Evolutionary conservation across 1,140 invertebrate species (phyloP), one percentile per base, ranked within the genome.

Genomic region (Sinonovacula constricta): DNA sequence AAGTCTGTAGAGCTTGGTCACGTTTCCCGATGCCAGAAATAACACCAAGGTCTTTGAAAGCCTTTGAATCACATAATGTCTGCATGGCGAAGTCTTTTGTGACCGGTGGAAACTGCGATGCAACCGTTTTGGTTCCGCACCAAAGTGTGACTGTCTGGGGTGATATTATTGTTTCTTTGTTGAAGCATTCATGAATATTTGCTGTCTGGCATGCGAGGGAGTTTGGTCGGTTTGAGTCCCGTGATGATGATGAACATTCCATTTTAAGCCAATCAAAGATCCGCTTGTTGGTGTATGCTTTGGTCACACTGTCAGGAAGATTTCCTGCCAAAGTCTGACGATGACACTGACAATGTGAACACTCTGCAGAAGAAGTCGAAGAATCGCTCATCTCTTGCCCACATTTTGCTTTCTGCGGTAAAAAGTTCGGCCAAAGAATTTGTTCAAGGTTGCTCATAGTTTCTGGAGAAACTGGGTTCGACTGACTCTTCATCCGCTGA

Each of bases 41-140:
- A 31, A 36, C 26, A 36, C 33, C 59, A 22, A 14, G 15, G 33
- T 67, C 62, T 34, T 76, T 76, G 31, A 36, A 15, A 28, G 1
- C 45, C 49, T 63, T 31, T 33, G 18, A 60, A 30, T 78, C 69
- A n/a, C 82, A 49, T 18, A 83, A 83, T n/a, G 88, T 86, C 74
- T 89, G 88, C 31, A 89, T 83, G 1, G 82, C 84, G 84, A 83
- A 88, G 69, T 89, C 88, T 54, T 81, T 83, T 10, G 87, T 86
- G 36, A 66, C 36, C 30, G 88, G 88, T n/a, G 88, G 88, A 65
- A 89, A 89, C 81, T 89, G 88, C 4, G 86, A 80, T 4, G 84
- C 83, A 65, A 89, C 87, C 53, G 88, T 88, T 76, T 85, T 89
- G n/a, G 87, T 88, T 14, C 88, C 88, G 53, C 84, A 82, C 88